Evolutionary conservation across 2,888 invertebrate species (phyloP).

Genomic region (Sarcophaga variegata): DNA sequence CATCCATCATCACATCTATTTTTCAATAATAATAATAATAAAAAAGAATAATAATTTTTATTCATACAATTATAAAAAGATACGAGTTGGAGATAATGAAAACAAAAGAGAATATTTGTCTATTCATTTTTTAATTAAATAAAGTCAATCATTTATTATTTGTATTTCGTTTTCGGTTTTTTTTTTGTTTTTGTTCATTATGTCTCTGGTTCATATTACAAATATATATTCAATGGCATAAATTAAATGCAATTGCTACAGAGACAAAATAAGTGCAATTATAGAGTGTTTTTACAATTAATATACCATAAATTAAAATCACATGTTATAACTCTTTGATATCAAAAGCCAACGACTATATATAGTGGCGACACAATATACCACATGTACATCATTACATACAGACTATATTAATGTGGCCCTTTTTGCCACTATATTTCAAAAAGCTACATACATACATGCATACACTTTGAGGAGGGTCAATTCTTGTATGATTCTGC

Average conservation of each 20-base stretch:
- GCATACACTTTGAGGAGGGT: slow-evolving; percentile 60
- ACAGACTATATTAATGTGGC: background rate
- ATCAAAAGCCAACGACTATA: background rate
- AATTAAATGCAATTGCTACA: slow-evolving; percentile 18
- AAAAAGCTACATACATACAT: background rate
- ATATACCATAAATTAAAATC: slow-evolving; percentile 37
- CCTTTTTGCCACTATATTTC: background rate
- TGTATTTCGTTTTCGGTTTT: background rate
- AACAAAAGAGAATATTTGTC: background rate
- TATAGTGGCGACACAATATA: slow-evolving; percentile 44
- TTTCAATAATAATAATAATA: too few relatives aligned
- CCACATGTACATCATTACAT: too few relatives aligned
- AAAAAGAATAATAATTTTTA: too few relatives aligned
- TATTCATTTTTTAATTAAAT: background rate
- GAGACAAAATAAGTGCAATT: background rate
- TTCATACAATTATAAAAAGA: background rate
- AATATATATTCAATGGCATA: slow-evolving; percentile 20
- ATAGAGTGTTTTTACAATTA: slow-evolving; percentile 33
- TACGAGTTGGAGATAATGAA: background rate
- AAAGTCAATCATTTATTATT: background rate
- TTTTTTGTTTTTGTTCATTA: slow-evolving; percentile 31
- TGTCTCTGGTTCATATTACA: background rate
- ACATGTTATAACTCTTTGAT: slow-evolving; percentile 34
- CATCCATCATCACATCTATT: too few relatives aligned
- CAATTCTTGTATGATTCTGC: slow-evolving; percentile 5